Percentiles rank a stretch among this genome's conserved stretches.
phyloP scores from a whole-genome alignment of 2,113 vertebrate genomes.

The Ceyx cyanopectus region DNA sequence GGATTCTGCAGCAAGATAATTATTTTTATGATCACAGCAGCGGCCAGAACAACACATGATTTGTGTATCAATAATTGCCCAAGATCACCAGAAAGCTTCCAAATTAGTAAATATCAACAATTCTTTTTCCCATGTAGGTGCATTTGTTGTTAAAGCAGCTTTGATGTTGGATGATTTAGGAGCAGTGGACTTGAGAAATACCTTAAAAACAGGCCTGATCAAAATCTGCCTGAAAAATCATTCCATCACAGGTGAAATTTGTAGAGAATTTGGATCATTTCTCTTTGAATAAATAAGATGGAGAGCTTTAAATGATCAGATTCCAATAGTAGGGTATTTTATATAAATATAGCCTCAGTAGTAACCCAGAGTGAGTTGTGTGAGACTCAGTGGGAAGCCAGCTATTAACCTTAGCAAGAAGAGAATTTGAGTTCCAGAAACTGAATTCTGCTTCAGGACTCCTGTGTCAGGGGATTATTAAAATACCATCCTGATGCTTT shows the following conservation, averaged over 20 bases:
- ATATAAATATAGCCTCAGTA: conserved; percentile 37
- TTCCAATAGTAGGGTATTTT: conserved; percentile 32
- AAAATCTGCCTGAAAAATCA: neutral
- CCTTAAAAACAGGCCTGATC: neutral
- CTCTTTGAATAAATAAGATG: neutral
- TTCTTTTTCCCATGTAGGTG: neutral
- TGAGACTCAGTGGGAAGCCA: conserved; percentile 29
- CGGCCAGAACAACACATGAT: neutral
- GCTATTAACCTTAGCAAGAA: conserved; percentile 47
- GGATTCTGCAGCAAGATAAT: neutral
- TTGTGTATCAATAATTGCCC: neutral
- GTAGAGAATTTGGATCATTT: neutral
- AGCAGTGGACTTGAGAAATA: neutral
- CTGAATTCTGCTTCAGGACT: neutral
- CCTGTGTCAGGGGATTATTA: conserved; percentile 22
- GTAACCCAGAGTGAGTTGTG: neutral
- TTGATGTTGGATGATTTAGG: neutral
- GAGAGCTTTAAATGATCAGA: neutral
- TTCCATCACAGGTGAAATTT: neutral
- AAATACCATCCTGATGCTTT: neutral
- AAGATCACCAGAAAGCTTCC: neutral
- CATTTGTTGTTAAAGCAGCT: neutral
- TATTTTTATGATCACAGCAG: neutral
- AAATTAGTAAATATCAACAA: neutral
- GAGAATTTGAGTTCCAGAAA: conserved; percentile 14